Evolutionary conservation across 2,797 vertebrate genomes (phyloP).

Genomic region (Coregonus suidteri): DNA sequence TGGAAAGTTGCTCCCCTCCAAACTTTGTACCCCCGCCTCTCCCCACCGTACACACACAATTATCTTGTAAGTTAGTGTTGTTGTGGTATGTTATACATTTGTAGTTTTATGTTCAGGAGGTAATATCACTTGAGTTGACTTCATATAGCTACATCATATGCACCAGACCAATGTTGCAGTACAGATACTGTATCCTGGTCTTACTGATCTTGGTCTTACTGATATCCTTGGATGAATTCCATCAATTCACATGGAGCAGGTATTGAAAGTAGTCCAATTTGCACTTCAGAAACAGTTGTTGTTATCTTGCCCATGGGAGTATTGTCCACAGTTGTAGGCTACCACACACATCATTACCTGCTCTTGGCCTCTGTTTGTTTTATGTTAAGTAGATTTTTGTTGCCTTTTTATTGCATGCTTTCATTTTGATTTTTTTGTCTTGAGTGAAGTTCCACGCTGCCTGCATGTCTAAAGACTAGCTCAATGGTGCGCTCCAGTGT

Average conservation of each 20-base stretch:
- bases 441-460: conserved; percentile 75
- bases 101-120: not conserved
- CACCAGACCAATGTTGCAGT: no score
- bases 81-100: not conserved
- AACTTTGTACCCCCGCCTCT: no score
- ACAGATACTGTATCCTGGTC: not conserved
- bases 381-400: conserved; percentile 8
- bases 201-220: not conserved
- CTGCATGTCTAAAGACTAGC: conserved; percentile 82
- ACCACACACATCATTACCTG: conserved; percentile 17
- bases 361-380: conserved; percentile 7
- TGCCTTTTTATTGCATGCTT: conserved; percentile 38
- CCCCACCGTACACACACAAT: not conserved
- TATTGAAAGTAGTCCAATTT: not conserved
- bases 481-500: conserved; percentile 68
- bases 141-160: not conserved
- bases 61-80: not conserved
- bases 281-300: not conserved
- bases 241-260: not conserved
- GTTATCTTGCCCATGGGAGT: conserved; percentile 26
- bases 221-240: not conserved
- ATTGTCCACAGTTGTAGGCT: conserved; percentile 16
- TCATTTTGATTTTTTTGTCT: conserved; percentile 17
- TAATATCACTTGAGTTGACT: not conserved
- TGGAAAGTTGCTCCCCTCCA: not conserved